A percentile compares a stretch with the other conserved stretches of the same genome.
Evolutionary conservation across 2,113 vertebrate genomes (phyloP).

Genomic region (Suncus etruscus): DNA sequence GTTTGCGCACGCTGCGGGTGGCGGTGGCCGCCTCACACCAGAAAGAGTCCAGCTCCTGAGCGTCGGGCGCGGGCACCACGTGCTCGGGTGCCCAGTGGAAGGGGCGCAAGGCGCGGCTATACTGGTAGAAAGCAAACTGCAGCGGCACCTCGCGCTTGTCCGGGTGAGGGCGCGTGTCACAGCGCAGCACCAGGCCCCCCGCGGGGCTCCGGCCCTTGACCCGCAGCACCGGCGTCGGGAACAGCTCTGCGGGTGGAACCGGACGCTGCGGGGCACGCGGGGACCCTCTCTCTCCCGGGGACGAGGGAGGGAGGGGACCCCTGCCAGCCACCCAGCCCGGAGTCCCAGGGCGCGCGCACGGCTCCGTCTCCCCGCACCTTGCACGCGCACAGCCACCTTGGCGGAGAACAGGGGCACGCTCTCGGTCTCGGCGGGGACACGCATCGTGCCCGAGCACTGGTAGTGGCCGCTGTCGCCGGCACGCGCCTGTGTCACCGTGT

Average conservation of each 20-base stretch:
- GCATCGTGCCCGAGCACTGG: conserved; percentile 80
- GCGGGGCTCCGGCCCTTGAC: not conserved
- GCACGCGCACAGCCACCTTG: conserved; percentile 79
- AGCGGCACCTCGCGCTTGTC: conserved; percentile 72
- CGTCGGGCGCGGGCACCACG: conserved; percentile 50
- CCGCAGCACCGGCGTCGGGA: conserved; percentile 63
- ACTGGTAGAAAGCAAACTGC: conserved; percentile 82
- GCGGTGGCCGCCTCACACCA: conserved; percentile 79
- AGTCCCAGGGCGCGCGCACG: too few species aligned
- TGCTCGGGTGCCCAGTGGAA: conserved; percentile 76
- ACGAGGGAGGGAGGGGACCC: too few species aligned
- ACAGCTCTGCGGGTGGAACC: conserved; percentile 70
- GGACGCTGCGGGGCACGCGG: too few species aligned
- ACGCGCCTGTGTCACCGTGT: conserved; percentile 77
- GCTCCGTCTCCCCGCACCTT: conserved; percentile 63
- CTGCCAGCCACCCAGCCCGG: too few species aligned
- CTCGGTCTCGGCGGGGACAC: conserved; percentile 74
- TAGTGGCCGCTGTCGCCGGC: conserved; percentile 78
- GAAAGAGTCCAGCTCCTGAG: conserved; percentile 66
- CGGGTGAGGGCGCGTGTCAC: conserved; percentile 76
- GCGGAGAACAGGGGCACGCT: conserved; percentile 81
- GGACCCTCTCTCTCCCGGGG: too few species aligned
- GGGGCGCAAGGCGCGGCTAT: conserved; percentile 73
- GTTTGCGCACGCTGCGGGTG: conserved; percentile 78
- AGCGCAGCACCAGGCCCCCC: conserved; percentile 66